These are phyloP conservation scores for Hafferia zeledoni DNA, from an alignment of 2,797 vertebrate genomes.

Conservation along the genomic window DNA sequence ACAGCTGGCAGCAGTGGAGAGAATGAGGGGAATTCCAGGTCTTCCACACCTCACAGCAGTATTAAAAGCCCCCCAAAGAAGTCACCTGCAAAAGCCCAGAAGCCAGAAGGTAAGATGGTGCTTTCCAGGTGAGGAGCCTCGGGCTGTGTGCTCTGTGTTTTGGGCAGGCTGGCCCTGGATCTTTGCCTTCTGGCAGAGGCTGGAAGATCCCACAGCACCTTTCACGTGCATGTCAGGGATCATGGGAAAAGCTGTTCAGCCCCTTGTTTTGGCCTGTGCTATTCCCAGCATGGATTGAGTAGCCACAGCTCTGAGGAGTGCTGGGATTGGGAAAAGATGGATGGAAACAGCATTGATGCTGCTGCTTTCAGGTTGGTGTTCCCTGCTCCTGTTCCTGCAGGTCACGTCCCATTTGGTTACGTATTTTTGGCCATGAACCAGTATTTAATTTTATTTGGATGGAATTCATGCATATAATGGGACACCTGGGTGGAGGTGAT, in stretches of 20 bases:
- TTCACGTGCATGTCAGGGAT: rapidly evolving
- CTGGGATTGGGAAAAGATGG: not conserved
- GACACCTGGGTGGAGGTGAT: not conserved
- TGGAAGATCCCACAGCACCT: not conserved
- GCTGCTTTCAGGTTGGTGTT: not conserved
- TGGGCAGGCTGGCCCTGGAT: not conserved
- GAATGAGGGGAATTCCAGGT: conserved; percentile 83
- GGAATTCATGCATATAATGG: not conserved
- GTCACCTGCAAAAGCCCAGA: conserved; percentile 64
- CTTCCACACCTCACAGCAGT: conserved; percentile 65
- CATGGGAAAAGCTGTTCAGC: not conserved
- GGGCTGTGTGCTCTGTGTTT: not conserved
- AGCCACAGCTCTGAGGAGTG: not conserved
- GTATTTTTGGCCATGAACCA: not conserved
- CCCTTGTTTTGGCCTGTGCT: not conserved
- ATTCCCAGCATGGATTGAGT: not conserved
- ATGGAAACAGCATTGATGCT: not conserved
- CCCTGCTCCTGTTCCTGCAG: not conserved
- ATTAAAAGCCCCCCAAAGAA: conserved; percentile 53
- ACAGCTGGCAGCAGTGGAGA: conserved; percentile 81
- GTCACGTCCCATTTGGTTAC: not conserved
- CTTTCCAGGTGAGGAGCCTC: not conserved
- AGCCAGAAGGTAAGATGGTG: conserved; percentile 49
- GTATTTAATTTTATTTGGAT: not conserved
- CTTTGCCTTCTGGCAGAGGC: not conserved